Evolutionary conservation across 2,797 vertebrate species (phyloP), one percentile per base, ranked within the genome.

Genomic region (Cetoscarus ocellatus): DNA sequence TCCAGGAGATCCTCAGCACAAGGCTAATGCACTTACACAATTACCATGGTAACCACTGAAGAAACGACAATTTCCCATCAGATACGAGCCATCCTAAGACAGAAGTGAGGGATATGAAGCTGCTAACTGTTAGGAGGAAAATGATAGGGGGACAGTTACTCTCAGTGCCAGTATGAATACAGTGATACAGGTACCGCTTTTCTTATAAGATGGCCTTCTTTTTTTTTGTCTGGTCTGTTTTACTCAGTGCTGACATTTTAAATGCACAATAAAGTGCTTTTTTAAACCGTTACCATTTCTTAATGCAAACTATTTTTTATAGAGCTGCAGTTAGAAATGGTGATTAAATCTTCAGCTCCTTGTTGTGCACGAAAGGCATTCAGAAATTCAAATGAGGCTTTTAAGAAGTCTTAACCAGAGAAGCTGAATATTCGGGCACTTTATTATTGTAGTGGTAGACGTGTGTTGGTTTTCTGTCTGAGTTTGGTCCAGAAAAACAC

Each of bases 41-140:
- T 55, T 27, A 42, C 56, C 50, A 73, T 62, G 38, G 51, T 38
- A 77, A 64, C 36, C 42, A 36, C 38, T 17, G 36, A 53, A 34
- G 15, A 38, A 19, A 54, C 0, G 0, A 57, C 45, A 51, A 34
- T 19, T 19, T n/a, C 7, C 2, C 19, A 51, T 39, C 10, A 55
- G 56, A 38, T 5, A 19, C n/a, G 10, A 40, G 10, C n/a, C 42
- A 27, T 54, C 42, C 40, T 58, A 15, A 68, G 38, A 51, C 18
- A 45, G 12, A 36, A 40, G n/a, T 52, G 44, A 17, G 60, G 8
- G 0, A 57, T 57, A 59, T 54, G 9, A 43, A 44, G 18, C 5
- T 3, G 3, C 3, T 43, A 15, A 58, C 66, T 4, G 14, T 47
- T 27, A 53, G 15, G 1, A 15, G 19, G n/a, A 55, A 44, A 54